Conservation (phyloP, 2,888 invertebrate genomes). For the Callosobruchus maculatus region DNA sequence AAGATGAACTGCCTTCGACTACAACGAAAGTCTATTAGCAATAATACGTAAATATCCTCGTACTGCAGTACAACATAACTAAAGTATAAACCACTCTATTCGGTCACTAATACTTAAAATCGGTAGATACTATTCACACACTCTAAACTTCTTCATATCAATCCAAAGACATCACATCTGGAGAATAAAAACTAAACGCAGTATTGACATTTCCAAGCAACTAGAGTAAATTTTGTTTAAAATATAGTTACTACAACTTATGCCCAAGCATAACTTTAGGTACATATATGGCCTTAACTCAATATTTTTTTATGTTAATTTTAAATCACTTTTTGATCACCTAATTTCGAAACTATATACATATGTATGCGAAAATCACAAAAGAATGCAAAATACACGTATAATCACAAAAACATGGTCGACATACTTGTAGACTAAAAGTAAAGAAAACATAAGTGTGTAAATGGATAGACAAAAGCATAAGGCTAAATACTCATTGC, state of each 20-base stretch:
- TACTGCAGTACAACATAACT: too few relatives aligned
- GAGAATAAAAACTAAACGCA: conserved; percentile 16
- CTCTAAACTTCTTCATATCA: neutral
- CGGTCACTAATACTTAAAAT: neutral
- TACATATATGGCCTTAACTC: conserved; percentile 27
- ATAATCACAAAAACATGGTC: conserved; percentile 15
- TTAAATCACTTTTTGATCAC: conserved; percentile 29
- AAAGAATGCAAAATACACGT: conserved; percentile 17
- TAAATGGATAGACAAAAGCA: conserved; percentile 18
- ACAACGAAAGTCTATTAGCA: too few relatives aligned
- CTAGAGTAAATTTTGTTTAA: conserved; percentile 4
- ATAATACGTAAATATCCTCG: too few relatives aligned
- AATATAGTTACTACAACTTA: conserved; percentile 11
- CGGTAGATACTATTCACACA: neutral
- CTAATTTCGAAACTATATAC: conserved; percentile 17
- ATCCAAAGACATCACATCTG: neutral
- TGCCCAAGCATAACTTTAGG: conserved; percentile 27
- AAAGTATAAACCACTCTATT: too few relatives aligned
- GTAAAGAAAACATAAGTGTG: conserved; percentile 13
- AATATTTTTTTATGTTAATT: conserved; percentile 24
- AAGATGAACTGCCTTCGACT: too few relatives aligned
- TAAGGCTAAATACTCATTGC: conserved; percentile 13
- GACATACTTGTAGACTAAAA: conserved; percentile 4
- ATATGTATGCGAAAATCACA: conserved; percentile 14
- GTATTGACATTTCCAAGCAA: conserved; percentile 8